Conservation (phyloP, 2,113 vertebrate species). For the Plestiodon gilberti region DNA sequence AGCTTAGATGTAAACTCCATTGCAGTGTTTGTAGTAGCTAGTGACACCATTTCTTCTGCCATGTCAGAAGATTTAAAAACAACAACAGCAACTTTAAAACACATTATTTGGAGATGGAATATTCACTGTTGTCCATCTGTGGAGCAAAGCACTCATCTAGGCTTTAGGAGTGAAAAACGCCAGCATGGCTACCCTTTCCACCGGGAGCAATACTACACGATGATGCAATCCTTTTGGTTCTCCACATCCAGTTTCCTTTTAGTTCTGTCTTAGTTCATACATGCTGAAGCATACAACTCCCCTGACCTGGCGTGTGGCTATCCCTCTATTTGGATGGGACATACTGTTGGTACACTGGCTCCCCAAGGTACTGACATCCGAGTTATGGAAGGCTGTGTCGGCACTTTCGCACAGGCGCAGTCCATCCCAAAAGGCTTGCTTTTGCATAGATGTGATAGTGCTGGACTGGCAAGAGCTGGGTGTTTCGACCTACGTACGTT, state of each 20-base stretch:
- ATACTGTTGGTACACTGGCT: too few species aligned
- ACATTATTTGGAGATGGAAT: not conserved
- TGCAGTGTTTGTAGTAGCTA: too few species aligned
- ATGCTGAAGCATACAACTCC: not conserved
- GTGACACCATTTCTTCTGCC: not conserved
- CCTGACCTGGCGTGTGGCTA: not conserved
- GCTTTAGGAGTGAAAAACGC: too few species aligned
- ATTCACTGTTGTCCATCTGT: not conserved
- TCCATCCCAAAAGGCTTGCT: too few species aligned
- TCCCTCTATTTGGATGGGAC: not conserved
- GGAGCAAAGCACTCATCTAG: not conserved
- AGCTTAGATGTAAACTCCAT: too few species aligned
- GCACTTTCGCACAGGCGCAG: too few species aligned
- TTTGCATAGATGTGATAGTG: too few species aligned
- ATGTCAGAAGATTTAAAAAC: not conserved
- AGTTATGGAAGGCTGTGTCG: too few species aligned
- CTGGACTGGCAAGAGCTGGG: too few species aligned
- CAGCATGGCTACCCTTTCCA: not conserved
- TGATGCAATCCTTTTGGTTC: not conserved
- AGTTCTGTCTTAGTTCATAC: not conserved
- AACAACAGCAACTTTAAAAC: not conserved
- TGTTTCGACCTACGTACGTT: too few species aligned
- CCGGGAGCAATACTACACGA: not conserved
- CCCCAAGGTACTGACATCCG: too few species aligned
- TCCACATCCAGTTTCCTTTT: not conserved